phyloP scores from a whole-genome alignment of 2,888 invertebrate species.

The Piscicola geometra region DNA sequence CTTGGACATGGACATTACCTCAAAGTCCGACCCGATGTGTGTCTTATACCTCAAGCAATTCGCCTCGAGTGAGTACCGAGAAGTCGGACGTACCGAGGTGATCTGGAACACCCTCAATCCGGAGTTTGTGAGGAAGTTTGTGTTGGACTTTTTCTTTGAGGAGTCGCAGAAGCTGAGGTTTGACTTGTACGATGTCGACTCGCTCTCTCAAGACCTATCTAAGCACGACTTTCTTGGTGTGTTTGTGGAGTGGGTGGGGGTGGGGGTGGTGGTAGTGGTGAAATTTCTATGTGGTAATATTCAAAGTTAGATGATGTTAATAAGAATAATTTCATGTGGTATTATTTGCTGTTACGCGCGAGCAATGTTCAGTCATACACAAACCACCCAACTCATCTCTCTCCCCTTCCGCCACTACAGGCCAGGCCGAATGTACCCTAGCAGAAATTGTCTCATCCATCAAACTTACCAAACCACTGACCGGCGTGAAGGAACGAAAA shows the following conservation, averaged over 20 bases:
- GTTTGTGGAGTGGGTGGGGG: too few relatives aligned
- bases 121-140: slow-evolving; percentile 59
- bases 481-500: slow-evolving; percentile 26
- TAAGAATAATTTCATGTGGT: too few relatives aligned
- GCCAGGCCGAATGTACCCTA: slow-evolving; percentile 59
- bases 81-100: slow-evolving; percentile 60
- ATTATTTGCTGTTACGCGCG: too few relatives aligned
- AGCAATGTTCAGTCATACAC: too few relatives aligned
- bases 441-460: slow-evolving; percentile 59
- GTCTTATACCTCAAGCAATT: slow-evolving; percentile 43
- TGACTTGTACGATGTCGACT: slow-evolving; percentile 54
- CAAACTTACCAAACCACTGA: slow-evolving; percentile 36
- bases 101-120: slow-evolving; percentile 61
- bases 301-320: too few relatives aligned
- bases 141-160: slow-evolving; percentile 54
- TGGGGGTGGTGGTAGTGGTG: too few relatives aligned
- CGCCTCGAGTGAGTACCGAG: slow-evolving; percentile 47
- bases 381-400: too few relatives aligned
- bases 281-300: too few relatives aligned
- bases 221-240: slow-evolving; percentile 40
- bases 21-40: slow-evolving; percentile 54
- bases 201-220: slow-evolving; percentile 44
- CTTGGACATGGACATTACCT: slow-evolving; percentile 54
- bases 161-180: slow-evolving; percentile 54
- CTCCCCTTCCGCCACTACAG: too few relatives aligned